Base-by-base conservation (phyloP, 2,113 vertebrate species). In the Piprites chloris region DNA sequence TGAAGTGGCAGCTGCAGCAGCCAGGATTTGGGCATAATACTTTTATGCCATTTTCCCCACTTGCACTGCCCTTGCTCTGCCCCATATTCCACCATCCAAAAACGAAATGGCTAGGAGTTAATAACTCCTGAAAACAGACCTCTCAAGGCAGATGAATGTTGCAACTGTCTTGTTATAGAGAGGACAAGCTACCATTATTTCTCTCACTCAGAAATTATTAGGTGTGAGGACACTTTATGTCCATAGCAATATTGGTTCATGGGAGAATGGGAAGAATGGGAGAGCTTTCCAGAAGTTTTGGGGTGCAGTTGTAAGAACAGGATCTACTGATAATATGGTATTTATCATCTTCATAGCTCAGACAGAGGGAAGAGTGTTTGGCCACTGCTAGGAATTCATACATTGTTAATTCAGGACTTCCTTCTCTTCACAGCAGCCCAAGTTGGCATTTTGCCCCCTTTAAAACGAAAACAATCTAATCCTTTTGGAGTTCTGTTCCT, bases 401-500 rank as follows among this genome's bases (percentile, higher is more conserved):
- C 46, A 62, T 41, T 82, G 81, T 73, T 95, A 93, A 95, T 81
- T 96, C 77, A 89, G 87, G 80, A 87, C 77, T 85, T 94, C 73
- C 61, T 92, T 82, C 92, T 91, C 81, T 66, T 94, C 74, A 79
- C n/a, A 96, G 81, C 81, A 96, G 62, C 93, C 37, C 53, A 82
- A 79, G 79, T 9, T 94, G 96, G 89, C 81, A 89, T 95, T 87
- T 89, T 95, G 53, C 85, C 92, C 68, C 68, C 50, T 96, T 92
- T 85, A 92, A 93, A 91, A 80, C 21, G 52, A 89, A 96, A 96
- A 96, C 78, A 93, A 91, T 87, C 78, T 76, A 87, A 79, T 96
- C 50, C 62, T 95, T 95, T 97, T 66, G 62, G 85, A 96, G 69
- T 89, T 89, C 95, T 96, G 94, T 89, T 96, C 91, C 71, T 95